Conservation (phyloP, 1,140 invertebrate species). For the Drosophila varians region DNA sequence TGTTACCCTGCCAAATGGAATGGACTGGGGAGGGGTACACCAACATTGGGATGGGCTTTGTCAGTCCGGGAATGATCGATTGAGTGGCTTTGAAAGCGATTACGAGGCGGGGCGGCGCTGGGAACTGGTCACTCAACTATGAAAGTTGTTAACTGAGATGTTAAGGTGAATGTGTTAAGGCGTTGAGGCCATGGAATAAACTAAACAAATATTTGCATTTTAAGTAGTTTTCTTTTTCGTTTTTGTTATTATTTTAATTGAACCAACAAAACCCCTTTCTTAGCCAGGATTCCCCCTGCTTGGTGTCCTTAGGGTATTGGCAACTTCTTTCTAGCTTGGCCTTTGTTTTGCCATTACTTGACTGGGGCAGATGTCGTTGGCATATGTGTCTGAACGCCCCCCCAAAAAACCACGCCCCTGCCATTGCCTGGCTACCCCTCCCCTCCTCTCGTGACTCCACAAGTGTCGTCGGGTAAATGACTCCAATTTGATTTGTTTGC, state of each 20-base stretch:
- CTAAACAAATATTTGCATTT: not conserved
- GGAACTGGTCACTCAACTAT: constrained; percentile 22
- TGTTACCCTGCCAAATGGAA: constrained; percentile 14
- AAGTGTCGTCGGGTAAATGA: constrained; percentile 76
- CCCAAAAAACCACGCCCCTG: constrained; percentile 1
- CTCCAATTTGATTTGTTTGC: constrained; percentile 78
- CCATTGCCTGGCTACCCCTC: not conserved
- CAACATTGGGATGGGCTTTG: constrained; percentile 23
- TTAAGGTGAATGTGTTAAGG: not conserved
- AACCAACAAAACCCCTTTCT: not conserved
- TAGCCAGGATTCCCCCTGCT: not conserved
- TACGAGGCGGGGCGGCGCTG: constrained; percentile 4
- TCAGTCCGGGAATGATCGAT: constrained; percentile 43
- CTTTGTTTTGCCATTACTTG: constrained; percentile 41
- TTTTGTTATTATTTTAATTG: not conserved
- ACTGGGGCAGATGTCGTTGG: constrained; percentile 51
- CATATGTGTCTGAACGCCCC: constrained; percentile 37
- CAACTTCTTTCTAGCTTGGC: constrained; percentile 21
- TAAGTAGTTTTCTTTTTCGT: not conserved
- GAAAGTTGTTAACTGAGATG: constrained; percentile 13
- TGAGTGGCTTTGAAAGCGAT: constrained; percentile 18
- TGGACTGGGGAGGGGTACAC: constrained; percentile 8
- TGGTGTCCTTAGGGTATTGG: constrained; percentile 9
- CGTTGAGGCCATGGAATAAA: not conserved
- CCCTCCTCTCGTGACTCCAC: constrained; percentile 7